Percentiles rank a stretch among this genome's conserved stretches.
phyloP scores from a whole-genome alignment of 2,888 invertebrate genomes.

The Hyalella azteca region DNA sequence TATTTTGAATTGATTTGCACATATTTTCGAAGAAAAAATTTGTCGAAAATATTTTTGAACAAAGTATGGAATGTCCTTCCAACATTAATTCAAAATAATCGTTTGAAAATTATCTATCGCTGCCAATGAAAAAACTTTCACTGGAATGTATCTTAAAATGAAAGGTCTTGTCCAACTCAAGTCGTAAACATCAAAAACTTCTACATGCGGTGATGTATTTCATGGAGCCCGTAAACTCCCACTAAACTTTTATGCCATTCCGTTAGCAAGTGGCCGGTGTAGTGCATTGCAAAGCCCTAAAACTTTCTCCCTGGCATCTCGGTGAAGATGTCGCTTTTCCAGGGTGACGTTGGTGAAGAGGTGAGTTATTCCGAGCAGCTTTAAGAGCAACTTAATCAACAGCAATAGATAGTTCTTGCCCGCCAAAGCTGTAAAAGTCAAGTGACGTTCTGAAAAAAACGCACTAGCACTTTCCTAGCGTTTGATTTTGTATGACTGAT shows the following conservation, averaged over 20 bases:
- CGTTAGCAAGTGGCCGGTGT: not conserved
- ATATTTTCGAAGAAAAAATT: too few species aligned
- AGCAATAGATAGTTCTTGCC: not conserved
- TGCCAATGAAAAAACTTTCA: not conserved
- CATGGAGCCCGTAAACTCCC: not conserved
- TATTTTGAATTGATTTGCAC: too few species aligned
- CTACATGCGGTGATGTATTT: not conserved
- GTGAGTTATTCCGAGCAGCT: not conserved
- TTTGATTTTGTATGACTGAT: too few species aligned
- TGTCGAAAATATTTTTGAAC: too few species aligned
- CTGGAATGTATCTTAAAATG: not conserved
- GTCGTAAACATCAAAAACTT: conserved; percentile 3
- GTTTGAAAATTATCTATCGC: too few species aligned
- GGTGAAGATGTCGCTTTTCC: not conserved
- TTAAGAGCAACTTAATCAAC: conserved; percentile 28
- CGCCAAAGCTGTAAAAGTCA: not conserved
- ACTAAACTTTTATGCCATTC: not conserved
- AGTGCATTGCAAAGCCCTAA: not conserved
- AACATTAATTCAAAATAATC: too few species aligned
- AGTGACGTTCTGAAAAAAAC: not conserved
- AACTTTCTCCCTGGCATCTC: not conserved
- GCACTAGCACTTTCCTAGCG: too few species aligned
- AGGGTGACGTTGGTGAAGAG: not conserved
- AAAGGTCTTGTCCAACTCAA: not conserved
- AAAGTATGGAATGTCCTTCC: too few species aligned